phyloP scores from a whole-genome alignment of 2,888 invertebrate species.

The Netelia virgata region DNA sequence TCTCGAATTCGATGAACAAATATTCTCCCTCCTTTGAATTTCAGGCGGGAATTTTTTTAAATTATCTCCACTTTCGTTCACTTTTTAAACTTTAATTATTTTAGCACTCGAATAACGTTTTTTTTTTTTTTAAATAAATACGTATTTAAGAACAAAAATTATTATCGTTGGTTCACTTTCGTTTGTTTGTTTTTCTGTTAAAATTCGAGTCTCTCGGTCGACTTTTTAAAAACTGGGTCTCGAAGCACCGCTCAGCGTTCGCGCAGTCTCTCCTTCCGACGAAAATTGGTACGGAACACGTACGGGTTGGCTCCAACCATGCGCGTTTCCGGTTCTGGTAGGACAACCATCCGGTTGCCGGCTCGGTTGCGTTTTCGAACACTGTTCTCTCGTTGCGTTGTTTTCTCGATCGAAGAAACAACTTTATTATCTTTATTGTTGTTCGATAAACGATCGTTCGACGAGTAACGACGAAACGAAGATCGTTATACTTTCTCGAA shows the following conservation, averaged over 20 bases:
- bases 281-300: conserved; percentile 27
- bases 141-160: neutral
- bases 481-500: too few species aligned
- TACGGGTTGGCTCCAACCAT: conserved; percentile 39
- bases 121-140: neutral
- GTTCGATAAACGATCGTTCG: too few species aligned
- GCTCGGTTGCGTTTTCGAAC: neutral
- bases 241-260: neutral
- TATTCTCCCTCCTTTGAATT: too few species aligned
- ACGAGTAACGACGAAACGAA: too few species aligned
- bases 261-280: neutral
- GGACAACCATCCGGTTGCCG: conserved; percentile 32
- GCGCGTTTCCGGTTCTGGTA: conserved; percentile 53
- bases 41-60: neutral
- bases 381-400: neutral
- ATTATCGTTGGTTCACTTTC: neutral
- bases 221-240: conserved; percentile 5
- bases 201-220: neutral
- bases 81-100: neutral
- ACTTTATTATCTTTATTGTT: too few species aligned
- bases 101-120: neutral
- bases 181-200: neutral
- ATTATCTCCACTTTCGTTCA: neutral
- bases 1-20: too few species aligned
- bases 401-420: too few species aligned